Conservation (phyloP, 1,140 invertebrate species). For the Bradynema listronoti region DNA sequence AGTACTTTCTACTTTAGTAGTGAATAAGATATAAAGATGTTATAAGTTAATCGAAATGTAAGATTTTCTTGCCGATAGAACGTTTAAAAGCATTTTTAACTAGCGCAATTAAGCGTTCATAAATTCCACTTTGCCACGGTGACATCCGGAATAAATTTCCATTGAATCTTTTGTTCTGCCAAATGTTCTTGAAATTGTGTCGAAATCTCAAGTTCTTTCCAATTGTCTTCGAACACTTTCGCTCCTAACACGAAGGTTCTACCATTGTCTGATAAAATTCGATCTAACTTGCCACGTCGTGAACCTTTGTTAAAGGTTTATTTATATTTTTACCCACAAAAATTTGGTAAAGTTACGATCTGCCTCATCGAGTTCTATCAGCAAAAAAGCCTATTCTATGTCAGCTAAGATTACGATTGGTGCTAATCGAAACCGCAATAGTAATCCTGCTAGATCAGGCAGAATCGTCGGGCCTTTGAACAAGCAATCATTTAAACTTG, state of each 20-base stretch:
- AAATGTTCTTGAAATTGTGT: not conserved
- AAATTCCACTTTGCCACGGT: constrained; percentile 60
- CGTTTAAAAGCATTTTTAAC: constrained; percentile 53
- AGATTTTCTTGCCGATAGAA: constrained; percentile 27
- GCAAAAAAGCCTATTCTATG: no score
- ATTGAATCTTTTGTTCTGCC: constrained; percentile 24
- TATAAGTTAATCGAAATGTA: constrained; percentile 35
- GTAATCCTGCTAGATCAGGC: no score
- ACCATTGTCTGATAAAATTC: constrained; percentile 16
- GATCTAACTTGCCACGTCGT: constrained; percentile 6
- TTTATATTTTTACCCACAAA: no score
- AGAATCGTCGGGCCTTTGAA: no score
- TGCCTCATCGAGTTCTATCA: no score
- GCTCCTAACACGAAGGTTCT: constrained; percentile 8
- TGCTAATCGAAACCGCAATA: no score
- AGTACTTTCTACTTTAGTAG: constrained; percentile 25
- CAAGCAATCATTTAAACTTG: no score
- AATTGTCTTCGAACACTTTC: not conserved
- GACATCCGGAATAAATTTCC: constrained; percentile 58
- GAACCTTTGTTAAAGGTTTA: no score
- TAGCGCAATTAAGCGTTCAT: constrained; percentile 58
- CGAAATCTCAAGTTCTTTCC: not conserved
- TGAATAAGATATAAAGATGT: no score
- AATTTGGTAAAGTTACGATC: no score
- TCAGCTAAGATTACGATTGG: no score